Percentiles rank a stretch among this genome's conserved stretches.
These are phyloP conservation scores for Nemoura dubitans DNA, from an alignment of 2,888 invertebrate species.

Conservation along the genomic window DNA sequence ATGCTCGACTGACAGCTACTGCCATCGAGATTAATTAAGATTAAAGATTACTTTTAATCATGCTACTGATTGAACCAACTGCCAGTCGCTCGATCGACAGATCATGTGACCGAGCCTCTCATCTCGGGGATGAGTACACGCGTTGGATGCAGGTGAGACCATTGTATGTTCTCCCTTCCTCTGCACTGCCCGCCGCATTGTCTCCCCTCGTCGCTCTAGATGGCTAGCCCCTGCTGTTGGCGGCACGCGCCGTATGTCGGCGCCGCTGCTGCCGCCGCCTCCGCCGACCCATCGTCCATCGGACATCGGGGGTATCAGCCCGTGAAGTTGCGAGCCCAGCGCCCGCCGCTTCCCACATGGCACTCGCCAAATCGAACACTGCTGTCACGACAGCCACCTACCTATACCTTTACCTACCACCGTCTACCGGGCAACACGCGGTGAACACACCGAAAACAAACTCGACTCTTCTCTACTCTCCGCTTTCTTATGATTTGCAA, in stretches of 20 bases:
- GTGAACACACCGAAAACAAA: background rate
- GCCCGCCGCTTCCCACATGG: background rate
- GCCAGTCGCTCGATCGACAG: background rate
- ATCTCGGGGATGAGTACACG: background rate
- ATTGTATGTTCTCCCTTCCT: background rate
- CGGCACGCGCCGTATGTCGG: background rate
- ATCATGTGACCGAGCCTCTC: background rate
- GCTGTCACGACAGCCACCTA: background rate
- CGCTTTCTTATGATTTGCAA: background rate
- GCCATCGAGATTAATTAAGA: slow-evolving; percentile 4
- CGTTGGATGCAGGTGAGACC: background rate
- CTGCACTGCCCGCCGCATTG: background rate
- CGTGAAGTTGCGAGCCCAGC: background rate
- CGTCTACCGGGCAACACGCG: background rate
- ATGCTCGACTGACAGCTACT: background rate
- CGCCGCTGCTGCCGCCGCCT: background rate
- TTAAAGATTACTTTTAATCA: slow-evolving; percentile 12
- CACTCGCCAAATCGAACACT: background rate
- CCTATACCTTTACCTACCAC: background rate
- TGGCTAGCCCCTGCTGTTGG: background rate
- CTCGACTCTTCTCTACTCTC: background rate
- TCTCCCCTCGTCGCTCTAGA: background rate
- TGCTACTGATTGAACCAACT: background rate
- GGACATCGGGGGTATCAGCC: background rate
- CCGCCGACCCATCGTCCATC: background rate